Percentiles rank a stretch among this genome's conserved stretches.
Evolutionary conservation across 1,140 invertebrate species (phyloP).

Genomic region (Anadara kagoshimensis): DNA sequence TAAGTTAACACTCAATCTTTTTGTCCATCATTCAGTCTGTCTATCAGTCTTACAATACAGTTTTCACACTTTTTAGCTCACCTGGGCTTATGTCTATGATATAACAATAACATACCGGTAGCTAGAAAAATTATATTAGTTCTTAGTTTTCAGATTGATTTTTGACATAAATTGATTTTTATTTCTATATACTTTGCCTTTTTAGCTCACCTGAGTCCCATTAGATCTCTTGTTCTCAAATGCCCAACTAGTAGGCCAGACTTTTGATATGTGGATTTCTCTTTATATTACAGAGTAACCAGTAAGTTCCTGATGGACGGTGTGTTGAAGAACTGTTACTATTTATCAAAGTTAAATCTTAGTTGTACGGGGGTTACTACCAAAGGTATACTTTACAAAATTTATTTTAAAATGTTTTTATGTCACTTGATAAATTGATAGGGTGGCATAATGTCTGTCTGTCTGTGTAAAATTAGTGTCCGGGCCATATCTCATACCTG

Average conservation of each 20-base stretch:
- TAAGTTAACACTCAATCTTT: too few relatives aligned
- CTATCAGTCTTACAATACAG: too few relatives aligned
- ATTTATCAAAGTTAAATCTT: conserved; percentile 54
- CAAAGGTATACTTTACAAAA: conserved; percentile 42
- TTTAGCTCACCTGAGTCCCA: background rate
- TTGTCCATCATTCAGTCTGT: too few relatives aligned
- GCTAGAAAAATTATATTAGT: background rate
- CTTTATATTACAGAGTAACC: conserved; percentile 46
- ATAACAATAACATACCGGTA: too few relatives aligned
- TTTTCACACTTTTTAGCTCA: too few relatives aligned
- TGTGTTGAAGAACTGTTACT: conserved; percentile 43
- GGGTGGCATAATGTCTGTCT: background rate
- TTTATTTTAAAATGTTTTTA: background rate
- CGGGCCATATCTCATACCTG: too few relatives aligned
- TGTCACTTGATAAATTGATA: background rate
- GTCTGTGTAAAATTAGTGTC: too few relatives aligned
- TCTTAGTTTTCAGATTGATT: background rate
- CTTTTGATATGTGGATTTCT: background rate
- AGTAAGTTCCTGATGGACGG: conserved; percentile 46
- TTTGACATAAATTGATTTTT: too few relatives aligned
- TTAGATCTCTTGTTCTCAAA: background rate
- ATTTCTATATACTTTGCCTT: background rate
- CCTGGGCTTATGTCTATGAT: too few relatives aligned
- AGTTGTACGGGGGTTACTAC: conserved; percentile 51
- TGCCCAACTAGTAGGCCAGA: background rate